Evolutionary conservation across 2,797 vertebrate genomes (phyloP).

Genomic region (Paramormyrops hopkinsi): DNA sequence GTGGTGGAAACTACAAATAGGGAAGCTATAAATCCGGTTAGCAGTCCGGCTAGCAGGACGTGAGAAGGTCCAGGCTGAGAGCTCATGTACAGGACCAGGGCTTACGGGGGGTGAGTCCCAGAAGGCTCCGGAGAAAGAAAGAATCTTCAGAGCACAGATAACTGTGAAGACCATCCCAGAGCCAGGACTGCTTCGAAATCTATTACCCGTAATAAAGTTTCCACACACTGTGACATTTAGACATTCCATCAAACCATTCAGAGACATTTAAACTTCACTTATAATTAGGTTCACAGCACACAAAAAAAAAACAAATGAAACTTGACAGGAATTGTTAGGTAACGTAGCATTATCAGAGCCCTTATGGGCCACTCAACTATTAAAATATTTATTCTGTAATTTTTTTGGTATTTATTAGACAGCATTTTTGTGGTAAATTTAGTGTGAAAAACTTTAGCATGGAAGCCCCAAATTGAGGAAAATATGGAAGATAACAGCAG

Average conservation of each 20-base stretch:
- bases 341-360: not conserved
- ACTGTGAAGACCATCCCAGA: not conserved
- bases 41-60: not conserved
- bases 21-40: not conserved
- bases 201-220: not conserved
- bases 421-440: not conserved
- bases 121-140: not conserved
- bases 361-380: not conserved
- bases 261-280: conserved; percentile 40
- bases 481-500: not conserved
- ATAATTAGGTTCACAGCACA: conserved; percentile 17
- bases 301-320: not conserved
- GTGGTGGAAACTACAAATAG: not conserved
- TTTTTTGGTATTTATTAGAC: not conserved
- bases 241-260: conserved; percentile 11
- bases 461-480: not conserved
- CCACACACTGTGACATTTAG: not conserved
- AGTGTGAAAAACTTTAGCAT: not conserved
- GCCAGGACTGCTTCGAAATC: not conserved
- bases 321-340: not conserved
- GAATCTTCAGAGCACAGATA: not conserved
- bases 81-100: not conserved
- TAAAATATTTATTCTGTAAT: not conserved
- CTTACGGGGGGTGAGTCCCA: not conserved
- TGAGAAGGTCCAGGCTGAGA: not conserved